A percentile compares a stretch with the other conserved stretches of the same genome.
Evolutionary conservation across 2,888 invertebrate genomes (phyloP).

Genomic region (Sarcophaga caerulescens): DNA sequence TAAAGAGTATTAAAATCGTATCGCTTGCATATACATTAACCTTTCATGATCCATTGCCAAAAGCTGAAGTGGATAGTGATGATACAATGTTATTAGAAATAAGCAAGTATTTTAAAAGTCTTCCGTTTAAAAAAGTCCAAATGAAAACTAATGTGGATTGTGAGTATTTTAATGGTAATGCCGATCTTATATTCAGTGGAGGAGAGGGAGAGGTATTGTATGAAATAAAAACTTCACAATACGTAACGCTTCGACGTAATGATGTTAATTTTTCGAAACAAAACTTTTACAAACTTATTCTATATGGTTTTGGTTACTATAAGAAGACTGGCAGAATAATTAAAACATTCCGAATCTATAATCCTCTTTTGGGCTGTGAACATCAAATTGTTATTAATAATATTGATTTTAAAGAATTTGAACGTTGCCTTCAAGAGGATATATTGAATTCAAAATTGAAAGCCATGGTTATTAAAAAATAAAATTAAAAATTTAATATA

Average conservation of each 20-base stretch:
- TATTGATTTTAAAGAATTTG: conserved; percentile 39
- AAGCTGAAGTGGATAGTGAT: neutral
- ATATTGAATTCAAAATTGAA: neutral
- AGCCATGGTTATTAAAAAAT: neutral
- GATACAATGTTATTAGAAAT: neutral
- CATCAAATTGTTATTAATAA: neutral
- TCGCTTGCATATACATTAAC: conserved; percentile 6
- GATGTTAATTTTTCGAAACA: neutral
- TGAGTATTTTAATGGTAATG: conserved; percentile 31
- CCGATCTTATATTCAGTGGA: conserved; percentile 39
- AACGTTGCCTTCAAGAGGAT: conserved; percentile 19
- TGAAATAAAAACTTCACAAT: conserved; percentile 52
- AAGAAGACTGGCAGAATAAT: conserved; percentile 30
- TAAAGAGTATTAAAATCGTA: conserved; percentile 39
- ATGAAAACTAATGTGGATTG: neutral
- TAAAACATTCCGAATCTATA: conserved; percentile 41
- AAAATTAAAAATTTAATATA: too few relatives aligned
- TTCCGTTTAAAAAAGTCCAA: neutral
- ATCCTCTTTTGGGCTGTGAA: conserved; percentile 28
- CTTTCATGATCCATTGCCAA: conserved; percentile 22
- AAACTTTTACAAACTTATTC: conserved; percentile 35
- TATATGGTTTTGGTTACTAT: conserved; percentile 47
- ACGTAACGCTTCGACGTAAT: neutral
- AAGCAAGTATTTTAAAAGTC: conserved; percentile 27
- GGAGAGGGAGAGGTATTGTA: conserved; percentile 24